These are phyloP conservation scores for Lagopus leucura DNA, from an alignment of 2,113 vertebrate genomes.

Conservation along the genomic window DNA sequence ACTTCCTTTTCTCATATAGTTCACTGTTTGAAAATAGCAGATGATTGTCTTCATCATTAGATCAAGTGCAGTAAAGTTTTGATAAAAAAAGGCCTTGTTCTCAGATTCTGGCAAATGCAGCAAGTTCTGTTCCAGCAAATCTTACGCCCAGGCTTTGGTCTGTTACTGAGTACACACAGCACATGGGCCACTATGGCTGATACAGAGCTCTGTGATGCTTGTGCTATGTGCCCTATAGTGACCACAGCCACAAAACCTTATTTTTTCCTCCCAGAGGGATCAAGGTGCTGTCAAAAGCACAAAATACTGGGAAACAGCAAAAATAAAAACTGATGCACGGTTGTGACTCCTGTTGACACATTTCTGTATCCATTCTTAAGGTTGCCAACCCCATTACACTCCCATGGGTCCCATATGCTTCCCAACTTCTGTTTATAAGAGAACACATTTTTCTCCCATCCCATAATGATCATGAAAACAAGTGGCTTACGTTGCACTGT, in stretches of 20 bases:
- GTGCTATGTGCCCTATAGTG: accelerated
- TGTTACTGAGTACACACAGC: not conserved
- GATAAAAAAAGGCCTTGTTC: not conserved
- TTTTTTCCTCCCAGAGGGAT: not conserved
- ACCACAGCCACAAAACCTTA: not conserved
- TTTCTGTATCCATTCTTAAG: not conserved
- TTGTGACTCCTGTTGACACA: not conserved
- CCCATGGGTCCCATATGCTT: not conserved
- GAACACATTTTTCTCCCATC: not conserved
- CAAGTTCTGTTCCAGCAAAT: not conserved
- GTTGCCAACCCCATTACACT: not conserved
- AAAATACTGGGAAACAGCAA: not conserved
- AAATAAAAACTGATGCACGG: not conserved
- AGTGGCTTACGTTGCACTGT: not conserved
- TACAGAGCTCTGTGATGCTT: not conserved
- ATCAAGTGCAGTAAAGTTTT: too few species aligned
- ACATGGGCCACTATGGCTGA: not conserved
- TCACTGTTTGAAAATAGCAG: not conserved
- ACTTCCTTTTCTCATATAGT: not conserved
- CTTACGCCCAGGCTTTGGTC: slow-evolving; percentile 46
- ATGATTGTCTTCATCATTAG: not conserved
- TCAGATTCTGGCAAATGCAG: not conserved
- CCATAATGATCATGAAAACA: not conserved
- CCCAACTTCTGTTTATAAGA: not conserved
- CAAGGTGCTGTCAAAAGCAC: not conserved